Evolutionary conservation across 2,797 vertebrate genomes (phyloP).

Genomic region (Phoebastria nigripes): DNA sequence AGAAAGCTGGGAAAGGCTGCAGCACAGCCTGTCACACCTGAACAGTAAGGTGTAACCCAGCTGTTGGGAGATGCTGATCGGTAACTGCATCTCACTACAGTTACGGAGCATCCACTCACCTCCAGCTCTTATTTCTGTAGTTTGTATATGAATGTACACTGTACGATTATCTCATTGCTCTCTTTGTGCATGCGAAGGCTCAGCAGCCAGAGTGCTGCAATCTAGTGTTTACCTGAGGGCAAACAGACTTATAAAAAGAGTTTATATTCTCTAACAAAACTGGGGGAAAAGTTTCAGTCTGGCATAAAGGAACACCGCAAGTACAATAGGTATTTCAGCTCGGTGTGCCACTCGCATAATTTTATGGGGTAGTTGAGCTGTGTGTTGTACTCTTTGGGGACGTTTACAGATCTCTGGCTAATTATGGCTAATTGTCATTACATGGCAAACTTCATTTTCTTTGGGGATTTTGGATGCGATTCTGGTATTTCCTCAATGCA

Average conservation of each 20-base stretch:
- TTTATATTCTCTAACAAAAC: background rate
- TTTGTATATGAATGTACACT: rapidly evolving
- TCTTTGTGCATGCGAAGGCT: background rate
- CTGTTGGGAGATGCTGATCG: rapidly evolving
- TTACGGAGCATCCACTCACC: rapidly evolving
- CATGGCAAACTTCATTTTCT: background rate
- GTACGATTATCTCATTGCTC: rapidly evolving
- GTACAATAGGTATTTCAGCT: rapidly evolving
- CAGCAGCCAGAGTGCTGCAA: background rate
- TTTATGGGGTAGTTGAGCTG: background rate
- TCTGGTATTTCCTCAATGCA: rapidly evolving
- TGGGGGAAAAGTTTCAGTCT: background rate
- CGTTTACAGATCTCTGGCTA: background rate
- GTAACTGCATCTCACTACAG: background rate
- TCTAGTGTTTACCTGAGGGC: background rate
- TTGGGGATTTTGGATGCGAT: background rate
- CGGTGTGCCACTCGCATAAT: rapidly evolving
- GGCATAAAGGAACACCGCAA: too few relatives aligned
- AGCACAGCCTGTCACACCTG: background rate
- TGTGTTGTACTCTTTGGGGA: rapidly evolving
- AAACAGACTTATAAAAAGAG: background rate
- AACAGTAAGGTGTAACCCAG: rapidly evolving
- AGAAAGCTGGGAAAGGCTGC: background rate
- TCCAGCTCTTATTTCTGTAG: background rate
- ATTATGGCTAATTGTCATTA: background rate